phyloP scores from a whole-genome alignment of 2,113 vertebrate genomes.

The Cromileptes altivelis region DNA sequence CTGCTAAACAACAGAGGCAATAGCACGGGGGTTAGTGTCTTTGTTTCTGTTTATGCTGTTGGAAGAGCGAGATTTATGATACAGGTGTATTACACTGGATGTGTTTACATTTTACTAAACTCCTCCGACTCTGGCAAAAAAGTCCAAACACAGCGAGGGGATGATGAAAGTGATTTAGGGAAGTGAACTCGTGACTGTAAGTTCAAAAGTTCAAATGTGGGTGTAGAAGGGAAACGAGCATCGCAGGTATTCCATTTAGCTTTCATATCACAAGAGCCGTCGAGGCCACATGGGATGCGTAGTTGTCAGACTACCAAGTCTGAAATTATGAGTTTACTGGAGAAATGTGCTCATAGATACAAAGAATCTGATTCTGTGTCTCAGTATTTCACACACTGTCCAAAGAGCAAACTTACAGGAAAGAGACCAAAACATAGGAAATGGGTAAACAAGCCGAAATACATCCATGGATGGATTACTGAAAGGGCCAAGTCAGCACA shows the following conservation, averaged over 20 bases:
- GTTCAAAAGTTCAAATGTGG: slow-evolving; percentile 20
- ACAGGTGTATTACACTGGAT: background rate
- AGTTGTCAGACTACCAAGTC: background rate
- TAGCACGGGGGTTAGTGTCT: background rate
- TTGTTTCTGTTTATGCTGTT: background rate
- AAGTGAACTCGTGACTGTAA: background rate
- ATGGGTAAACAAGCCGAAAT: too few species aligned
- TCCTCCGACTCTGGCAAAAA: background rate
- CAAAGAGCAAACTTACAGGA: background rate
- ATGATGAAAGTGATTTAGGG: background rate
- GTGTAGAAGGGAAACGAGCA: background rate
- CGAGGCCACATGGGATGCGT: background rate
- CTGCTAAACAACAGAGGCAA: background rate
- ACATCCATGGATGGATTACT: background rate
- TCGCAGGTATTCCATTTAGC: background rate
- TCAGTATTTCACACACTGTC: background rate
- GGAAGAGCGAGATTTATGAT: background rate
- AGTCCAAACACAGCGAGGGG: background rate
- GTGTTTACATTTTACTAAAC: background rate
- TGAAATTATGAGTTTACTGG: background rate
- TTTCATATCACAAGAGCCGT: background rate
- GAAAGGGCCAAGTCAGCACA: too few species aligned
- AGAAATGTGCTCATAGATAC: background rate
- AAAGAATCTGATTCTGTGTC: background rate
- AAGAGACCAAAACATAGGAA: background rate